These are phyloP conservation scores for Pyrocephalus nanus DNA, from an alignment of 2,797 vertebrate genomes.

Conservation along the genomic window DNA sequence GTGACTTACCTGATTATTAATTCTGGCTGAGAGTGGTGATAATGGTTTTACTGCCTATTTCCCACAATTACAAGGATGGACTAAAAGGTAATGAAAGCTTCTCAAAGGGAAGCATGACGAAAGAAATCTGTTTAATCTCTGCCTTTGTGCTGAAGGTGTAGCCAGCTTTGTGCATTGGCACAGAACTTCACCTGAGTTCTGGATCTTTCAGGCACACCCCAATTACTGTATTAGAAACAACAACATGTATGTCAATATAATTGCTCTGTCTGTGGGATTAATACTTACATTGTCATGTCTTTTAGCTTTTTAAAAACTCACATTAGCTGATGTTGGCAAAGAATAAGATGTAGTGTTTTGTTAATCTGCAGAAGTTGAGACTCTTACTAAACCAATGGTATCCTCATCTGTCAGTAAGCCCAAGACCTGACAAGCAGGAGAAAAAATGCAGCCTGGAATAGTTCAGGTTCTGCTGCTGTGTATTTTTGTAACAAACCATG, in stretches of 20 bases:
- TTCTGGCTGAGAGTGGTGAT: constrained; percentile 2
- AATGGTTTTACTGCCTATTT: constrained; percentile 40
- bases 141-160: neutral
- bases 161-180: neutral
- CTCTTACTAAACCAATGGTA: neutral
- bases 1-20: constrained; percentile 8
- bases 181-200: neutral
- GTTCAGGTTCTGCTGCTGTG: constrained; percentile 18
- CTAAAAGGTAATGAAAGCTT: constrained; percentile 2
- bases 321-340: constrained; percentile 25
- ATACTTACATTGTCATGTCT: neutral
- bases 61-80: neutral
- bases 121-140: neutral
- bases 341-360: constrained; percentile 26
- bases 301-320: neutral
- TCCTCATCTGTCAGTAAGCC: constrained; percentile 52
- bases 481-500: constrained; percentile 33
- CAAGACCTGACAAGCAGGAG: constrained; percentile 32
- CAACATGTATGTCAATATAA: neutral
- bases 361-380: constrained; percentile 6
- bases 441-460: constrained; percentile 12
- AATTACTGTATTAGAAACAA: neutral
- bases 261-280: neutral
- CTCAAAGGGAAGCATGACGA: neutral
- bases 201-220: neutral